These are phyloP conservation scores for Zenarchopterus dispar DNA, from an alignment of 2,797 vertebrate species.

Conservation along the genomic window DNA sequence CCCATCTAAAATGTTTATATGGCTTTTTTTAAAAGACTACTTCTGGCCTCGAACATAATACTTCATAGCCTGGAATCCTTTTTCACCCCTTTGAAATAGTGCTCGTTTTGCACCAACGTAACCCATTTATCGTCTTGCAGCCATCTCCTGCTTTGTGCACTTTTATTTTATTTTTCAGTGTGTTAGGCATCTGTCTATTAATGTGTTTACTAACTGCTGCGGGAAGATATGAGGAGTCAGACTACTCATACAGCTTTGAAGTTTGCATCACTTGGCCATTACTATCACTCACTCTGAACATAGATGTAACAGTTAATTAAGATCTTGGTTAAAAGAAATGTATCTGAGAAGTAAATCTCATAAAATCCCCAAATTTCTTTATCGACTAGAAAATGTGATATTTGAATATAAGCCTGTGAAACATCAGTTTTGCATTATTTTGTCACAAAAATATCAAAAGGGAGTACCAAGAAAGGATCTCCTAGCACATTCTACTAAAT, in stretches of 20 bases:
- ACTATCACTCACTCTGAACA: background rate
- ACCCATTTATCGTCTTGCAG: background rate
- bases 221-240: slow-evolving; percentile 5
- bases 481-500: background rate
- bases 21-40: too few species aligned
- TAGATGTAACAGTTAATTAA: background rate
- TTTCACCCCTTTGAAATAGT: background rate
- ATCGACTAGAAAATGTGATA: too few species aligned
- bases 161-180: background rate
- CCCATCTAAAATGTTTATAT: too few species aligned
- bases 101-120: background rate
- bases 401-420: too few species aligned
- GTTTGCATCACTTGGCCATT: slow-evolving; percentile 2
- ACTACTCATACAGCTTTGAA: slow-evolving; percentile 7
- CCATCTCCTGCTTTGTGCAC: background rate
- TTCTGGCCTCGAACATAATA: too few species aligned
- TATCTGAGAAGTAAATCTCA: slow-evolving; percentile 1
- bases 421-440: background rate
- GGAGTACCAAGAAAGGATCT: slow-evolving; percentile 7
- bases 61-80: too few species aligned
- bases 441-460: background rate
- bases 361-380: background rate
- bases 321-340: background rate
- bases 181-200: background rate
- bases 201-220: background rate